phyloP scores from a whole-genome alignment of 2,113 vertebrate genomes.

The Sula dactylatra region DNA sequence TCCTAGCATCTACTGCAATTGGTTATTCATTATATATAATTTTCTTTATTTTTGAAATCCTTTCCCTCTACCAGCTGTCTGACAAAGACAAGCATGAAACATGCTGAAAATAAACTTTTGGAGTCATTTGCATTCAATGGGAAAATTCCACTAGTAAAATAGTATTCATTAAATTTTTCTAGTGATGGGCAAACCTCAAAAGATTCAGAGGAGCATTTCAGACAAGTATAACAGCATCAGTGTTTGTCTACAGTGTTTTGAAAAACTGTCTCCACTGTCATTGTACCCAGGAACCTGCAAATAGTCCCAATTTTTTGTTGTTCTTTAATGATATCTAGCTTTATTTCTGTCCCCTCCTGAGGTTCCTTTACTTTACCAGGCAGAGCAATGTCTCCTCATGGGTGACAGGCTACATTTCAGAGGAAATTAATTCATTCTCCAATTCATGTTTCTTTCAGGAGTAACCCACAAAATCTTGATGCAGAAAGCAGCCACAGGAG shows the following conservation, averaged over 20 bases:
- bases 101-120: slow-evolving; percentile 61
- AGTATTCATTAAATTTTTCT: not conserved
- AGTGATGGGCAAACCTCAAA: not conserved
- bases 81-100: slow-evolving; percentile 27
- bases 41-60: slow-evolving; percentile 57
- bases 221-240: not conserved
- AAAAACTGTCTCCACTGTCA: not conserved
- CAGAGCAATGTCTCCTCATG: not conserved
- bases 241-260: not conserved
- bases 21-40: slow-evolving; percentile 54
- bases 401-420: not conserved
- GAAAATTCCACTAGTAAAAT: slow-evolving; percentile 30
- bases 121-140: slow-evolving; percentile 48
- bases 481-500: not conserved
- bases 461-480: not conserved
- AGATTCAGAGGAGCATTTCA: not conserved
- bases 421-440: not conserved
- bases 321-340: not conserved
- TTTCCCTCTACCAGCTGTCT: slow-evolving; percentile 51
- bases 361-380: not conserved
- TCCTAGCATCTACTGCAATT: slow-evolving; percentile 4
- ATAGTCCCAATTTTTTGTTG: not conserved
- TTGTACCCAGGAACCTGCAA: not conserved
- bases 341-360: not conserved
- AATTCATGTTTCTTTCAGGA: not conserved